Evolutionary conservation across 92 coral and sea anemone genomes (phyloP), one percentile per base, ranked within the genome.

Genomic region (Porites lobata): DNA sequence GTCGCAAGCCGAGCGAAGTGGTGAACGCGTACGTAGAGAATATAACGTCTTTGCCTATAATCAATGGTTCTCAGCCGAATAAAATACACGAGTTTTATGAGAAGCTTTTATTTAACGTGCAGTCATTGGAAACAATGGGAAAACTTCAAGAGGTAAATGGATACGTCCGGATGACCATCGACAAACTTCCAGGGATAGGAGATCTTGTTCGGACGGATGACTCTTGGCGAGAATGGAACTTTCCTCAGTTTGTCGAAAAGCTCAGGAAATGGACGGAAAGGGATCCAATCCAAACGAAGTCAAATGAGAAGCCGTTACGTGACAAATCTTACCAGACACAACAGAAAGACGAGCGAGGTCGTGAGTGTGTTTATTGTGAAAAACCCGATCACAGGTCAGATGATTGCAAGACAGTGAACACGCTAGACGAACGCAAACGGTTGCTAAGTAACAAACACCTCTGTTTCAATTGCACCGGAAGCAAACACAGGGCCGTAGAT

Each of bases 161-260:
- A 56, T 93, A 87, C 70, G 94, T 91, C 50, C 69, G 96, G 58
- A 66, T 79, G 53, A 88, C 89, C 5, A 52, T 87, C 9, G 94
- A 93, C 54, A 93, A 91, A 74, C 88, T 91, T 76, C 90, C 80
- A 72, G 94, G 96, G 50, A 88, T 91, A 7, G 91, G 94, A 69
- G 93, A 88, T 82, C 89, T 91, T 9, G 92, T 91, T 14, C 91
- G 94, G 50, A 81, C 87, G 19, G 92, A 89, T 29, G 93, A 86
- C 53, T 81, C 87, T 8, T 93, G 96, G 96, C 93, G 82, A 78
- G 53, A 59, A 82, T 93, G 93, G 93, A 87, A 78, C 11, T 29
- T 29, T 29, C 32, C 32, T 2, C 4, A 29, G 4, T 29, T 29
- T 1, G 32, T 73, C 58, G 58, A 54, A 1, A 94, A 91, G 51